These are phyloP conservation scores for Melieria picta DNA, from an alignment of 2,888 invertebrate genomes.

Conservation along the genomic window DNA sequence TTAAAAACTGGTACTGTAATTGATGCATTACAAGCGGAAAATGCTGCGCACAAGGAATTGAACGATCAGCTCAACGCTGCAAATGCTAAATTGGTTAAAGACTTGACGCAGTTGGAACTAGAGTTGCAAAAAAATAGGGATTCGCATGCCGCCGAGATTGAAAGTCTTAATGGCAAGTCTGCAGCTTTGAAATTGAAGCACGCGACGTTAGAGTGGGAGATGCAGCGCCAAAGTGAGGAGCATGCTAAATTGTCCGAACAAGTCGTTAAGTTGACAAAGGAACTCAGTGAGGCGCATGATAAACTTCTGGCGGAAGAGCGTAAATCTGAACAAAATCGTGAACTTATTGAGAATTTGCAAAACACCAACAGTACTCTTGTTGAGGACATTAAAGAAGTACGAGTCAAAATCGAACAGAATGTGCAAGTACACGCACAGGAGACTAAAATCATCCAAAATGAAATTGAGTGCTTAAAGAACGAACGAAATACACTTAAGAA, in stretches of 20 bases:
- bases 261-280: conserved; percentile 48
- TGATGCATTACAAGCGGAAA: conserved; percentile 55
- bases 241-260: conserved; percentile 42
- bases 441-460: conserved; percentile 55
- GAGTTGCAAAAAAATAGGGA: conserved; percentile 51
- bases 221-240: conserved; percentile 45
- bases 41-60: conserved; percentile 52
- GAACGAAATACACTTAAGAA: conserved; percentile 61
- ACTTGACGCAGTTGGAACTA: conserved; percentile 48
- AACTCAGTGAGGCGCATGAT: conserved; percentile 51
- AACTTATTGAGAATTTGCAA: conserved; percentile 54
- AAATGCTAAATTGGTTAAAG: conserved; percentile 49
- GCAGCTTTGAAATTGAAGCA: conserved; percentile 42
- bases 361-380: conserved; percentile 55
- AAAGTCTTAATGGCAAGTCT: conserved; percentile 39
- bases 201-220: conserved; percentile 43
- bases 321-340: conserved; percentile 49
- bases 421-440: conserved; percentile 60
- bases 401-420: conserved; percentile 61
- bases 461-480: conserved; percentile 59
- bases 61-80: conserved; percentile 53
- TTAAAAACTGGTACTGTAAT: conserved; percentile 57
- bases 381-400: conserved; percentile 53
- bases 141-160: conserved; percentile 54
- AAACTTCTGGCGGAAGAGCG: conserved; percentile 50